Evolutionary conservation across 2,888 invertebrate genomes (phyloP).

Genomic region (Thereva unica): DNA sequence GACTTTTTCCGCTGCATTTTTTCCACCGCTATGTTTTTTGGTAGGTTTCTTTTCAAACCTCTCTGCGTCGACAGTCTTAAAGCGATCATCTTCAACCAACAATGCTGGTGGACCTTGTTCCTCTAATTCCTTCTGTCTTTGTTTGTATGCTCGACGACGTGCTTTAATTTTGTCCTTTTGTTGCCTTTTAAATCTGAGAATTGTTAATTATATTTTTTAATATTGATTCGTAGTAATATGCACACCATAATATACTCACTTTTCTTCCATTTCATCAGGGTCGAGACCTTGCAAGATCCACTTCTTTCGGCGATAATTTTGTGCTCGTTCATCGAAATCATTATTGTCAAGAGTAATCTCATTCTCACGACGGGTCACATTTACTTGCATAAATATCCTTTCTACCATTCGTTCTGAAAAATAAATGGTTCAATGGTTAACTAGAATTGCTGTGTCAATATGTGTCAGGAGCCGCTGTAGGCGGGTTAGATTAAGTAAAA

Average conservation of each 20-base stretch:
- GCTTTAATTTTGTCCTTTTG: constrained; percentile 54
- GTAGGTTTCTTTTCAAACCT: constrained; percentile 49
- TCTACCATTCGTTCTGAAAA: constrained; percentile 82
- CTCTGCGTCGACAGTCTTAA: constrained; percentile 49
- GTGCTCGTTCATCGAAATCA: constrained; percentile 85
- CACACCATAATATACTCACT: constrained; percentile 57
- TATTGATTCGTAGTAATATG: background rate
- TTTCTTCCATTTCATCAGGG: constrained; percentile 74
- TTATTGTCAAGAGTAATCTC: constrained; percentile 89
- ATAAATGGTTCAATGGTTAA: constrained; percentile 25
- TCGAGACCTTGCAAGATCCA: constrained; percentile 84
- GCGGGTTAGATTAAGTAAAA: no score
- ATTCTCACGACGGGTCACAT: constrained; percentile 89
- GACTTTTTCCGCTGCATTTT: constrained; percentile 9
- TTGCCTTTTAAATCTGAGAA: constrained; percentile 51
- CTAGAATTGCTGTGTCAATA: background rate
- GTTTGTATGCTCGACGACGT: constrained; percentile 50
- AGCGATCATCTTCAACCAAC: constrained; percentile 53
- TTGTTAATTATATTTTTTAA: background rate
- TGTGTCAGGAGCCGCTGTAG: background rate
- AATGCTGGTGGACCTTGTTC: constrained; percentile 42
- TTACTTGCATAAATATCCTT: constrained; percentile 89
- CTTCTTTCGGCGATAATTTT: constrained; percentile 84
- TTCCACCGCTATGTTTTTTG: constrained; percentile 26
- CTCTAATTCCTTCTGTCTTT: constrained; percentile 45